Base-by-base conservation (phyloP, 2,113 vertebrate genomes). In the Cyrtonyx montezumae region DNA sequence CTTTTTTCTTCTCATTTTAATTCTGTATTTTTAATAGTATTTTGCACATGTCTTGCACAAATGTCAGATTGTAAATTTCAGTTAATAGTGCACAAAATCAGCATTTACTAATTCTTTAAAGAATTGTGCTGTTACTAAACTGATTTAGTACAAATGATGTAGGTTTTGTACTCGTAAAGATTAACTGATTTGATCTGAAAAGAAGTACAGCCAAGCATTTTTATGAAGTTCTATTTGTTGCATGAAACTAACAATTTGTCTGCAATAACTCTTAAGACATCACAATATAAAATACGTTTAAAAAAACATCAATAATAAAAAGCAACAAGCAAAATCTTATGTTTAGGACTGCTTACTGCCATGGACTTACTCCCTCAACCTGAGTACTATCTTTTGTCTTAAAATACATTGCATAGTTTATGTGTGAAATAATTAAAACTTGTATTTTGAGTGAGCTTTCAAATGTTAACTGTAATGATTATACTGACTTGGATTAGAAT, bases 401-500 rank as follows among this genome's bases (percentile, higher is more conserved):
- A 58, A 88, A 79, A 92, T 83, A 73, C 87, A 28, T 3, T 40
- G 20, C 11, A 1, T 55, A 21, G 45, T 76, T 83, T 71, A 69
- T n/a, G 91, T 91, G 91, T 0, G 1, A 88, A 93, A 86, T n/a
- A 48, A 90, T 83, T 88, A 79, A 87, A 88, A 58, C 28, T 55
- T 51, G 6, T 76, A 32, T 79, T 94, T 93, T 83, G 82, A 75
- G 79, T 77, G 37, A 90, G 68, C 49, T 90, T 92, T 93, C 82
- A 74, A 19, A 62, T 79, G 37, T 67, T 85, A 77, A 46, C 74
- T 17, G 19, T 61, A 77, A 67, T 93, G 53, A 82, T 77, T 80
- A 43, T 92, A 87, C 82, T 92, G 87, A 36, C 14, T 70, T 84
- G 71, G 71, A 77, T 78, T 95, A 78, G 36, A 95, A 74, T 91